A percentile compares a stretch with the other conserved stretches of the same genome.
Evolutionary conservation across 2,888 invertebrate genomes (phyloP).

Genomic region (Eremobia ochroleuca): DNA sequence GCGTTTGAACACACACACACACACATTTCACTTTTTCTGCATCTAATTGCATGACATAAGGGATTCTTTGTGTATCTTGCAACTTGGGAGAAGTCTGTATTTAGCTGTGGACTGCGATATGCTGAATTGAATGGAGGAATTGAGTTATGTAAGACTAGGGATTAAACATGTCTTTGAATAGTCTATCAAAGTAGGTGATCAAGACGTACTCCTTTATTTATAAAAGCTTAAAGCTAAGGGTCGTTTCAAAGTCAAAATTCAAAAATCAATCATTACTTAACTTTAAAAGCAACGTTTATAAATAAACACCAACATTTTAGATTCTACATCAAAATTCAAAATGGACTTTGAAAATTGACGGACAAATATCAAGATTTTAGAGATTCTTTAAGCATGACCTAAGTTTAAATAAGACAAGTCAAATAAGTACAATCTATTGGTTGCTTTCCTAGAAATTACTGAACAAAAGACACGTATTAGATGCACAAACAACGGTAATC

Average conservation of each 20-base stretch:
- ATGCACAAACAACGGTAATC: neutral
- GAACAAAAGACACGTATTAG: slow-evolving; percentile 3
- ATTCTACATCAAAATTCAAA: too few relatives aligned
- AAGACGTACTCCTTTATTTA: neutral
- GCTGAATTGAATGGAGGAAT: neutral
- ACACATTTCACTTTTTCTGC: slow-evolving; percentile 21
- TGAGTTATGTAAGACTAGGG: too few relatives aligned
- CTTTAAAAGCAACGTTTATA: too few relatives aligned
- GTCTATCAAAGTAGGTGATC: neutral
- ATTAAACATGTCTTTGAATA: neutral
- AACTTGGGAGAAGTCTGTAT: neutral
- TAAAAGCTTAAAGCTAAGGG: too few relatives aligned
- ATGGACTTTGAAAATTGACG: neutral
- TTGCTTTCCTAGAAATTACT: neutral
- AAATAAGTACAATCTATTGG: neutral
- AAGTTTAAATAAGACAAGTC: neutral
- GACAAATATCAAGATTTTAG: neutral
- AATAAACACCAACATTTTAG: too few relatives aligned
- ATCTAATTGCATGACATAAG: slow-evolving; percentile 27
- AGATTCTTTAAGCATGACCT: neutral
- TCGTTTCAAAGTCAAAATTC: too few relatives aligned
- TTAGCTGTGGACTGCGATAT: neutral
- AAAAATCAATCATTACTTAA: too few relatives aligned
- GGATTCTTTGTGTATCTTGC: slow-evolving; percentile 15
- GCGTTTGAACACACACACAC: slow-evolving; percentile 12